phyloP scores from a whole-genome alignment of 2,113 vertebrate species.

The Oreochromis aureus region DNA sequence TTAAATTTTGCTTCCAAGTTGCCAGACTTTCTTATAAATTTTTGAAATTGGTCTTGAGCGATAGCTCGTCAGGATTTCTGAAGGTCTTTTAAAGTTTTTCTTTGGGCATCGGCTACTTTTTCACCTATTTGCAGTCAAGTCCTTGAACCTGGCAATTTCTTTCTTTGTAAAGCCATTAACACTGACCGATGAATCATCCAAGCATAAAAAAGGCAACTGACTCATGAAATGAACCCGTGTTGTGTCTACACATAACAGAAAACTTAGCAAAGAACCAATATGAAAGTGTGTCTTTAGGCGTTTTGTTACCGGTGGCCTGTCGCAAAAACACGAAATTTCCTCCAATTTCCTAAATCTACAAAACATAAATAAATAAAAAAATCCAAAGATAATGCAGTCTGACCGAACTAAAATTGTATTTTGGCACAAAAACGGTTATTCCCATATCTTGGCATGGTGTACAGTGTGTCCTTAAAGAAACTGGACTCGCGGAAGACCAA shows the following conservation, averaged over 20 bases:
- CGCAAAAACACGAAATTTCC: neutral
- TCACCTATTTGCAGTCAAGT: neutral
- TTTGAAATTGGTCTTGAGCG: neutral
- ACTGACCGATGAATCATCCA: neutral
- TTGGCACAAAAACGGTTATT: neutral
- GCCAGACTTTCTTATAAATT: neutral
- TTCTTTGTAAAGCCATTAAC: neutral
- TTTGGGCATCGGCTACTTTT: neutral
- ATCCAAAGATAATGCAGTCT: neutral
- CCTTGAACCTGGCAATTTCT: neutral
- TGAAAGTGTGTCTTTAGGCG: neutral
- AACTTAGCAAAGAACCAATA: neutral
- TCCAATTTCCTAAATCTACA: neutral
- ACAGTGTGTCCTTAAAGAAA: neutral
- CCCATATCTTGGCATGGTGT: neutral
- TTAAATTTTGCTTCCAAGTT: neutral
- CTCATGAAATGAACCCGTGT: neutral
- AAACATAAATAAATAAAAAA: neutral
- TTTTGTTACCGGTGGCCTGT: neutral
- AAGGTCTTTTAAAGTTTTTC: neutral
- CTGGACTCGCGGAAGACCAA: neutral
- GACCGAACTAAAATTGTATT: neutral
- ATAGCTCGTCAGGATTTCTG: neutral
- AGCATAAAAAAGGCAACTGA: neutral
- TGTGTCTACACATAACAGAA: neutral